A percentile compares a stretch with the other conserved stretches of the same genome.
Evolutionary conservation across 1,140 invertebrate genomes (phyloP).

Genomic region (Diorhabda carinulata): DNA sequence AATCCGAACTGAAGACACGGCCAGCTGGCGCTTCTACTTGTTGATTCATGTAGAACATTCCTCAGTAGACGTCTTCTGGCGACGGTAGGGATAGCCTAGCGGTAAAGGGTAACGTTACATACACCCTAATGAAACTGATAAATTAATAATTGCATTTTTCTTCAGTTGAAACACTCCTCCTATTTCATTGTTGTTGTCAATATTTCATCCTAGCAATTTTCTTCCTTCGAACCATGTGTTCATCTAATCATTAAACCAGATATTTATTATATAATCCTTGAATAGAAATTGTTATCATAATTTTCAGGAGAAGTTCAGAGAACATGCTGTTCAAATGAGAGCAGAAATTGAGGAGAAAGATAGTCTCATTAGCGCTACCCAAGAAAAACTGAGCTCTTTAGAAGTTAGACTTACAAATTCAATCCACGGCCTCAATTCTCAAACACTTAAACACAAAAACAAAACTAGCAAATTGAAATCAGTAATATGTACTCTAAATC

Average conservation of each 20-base stretch:
- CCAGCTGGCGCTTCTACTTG: too few species aligned
- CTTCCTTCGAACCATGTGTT: too few species aligned
- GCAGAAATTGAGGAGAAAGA: slow-evolving; percentile 42
- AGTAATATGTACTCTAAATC: neutral
- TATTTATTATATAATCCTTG: neutral
- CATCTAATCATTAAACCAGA: neutral
- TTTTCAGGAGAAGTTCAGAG: slow-evolving; percentile 39
- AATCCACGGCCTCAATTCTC: slow-evolving; percentile 31
- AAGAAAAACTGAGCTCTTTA: slow-evolving; percentile 41
- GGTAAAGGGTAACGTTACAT: too few species aligned
- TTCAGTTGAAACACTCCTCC: too few species aligned
- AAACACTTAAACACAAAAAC: slow-evolving; percentile 33
- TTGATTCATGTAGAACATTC: too few species aligned
- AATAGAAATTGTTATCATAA: neutral
- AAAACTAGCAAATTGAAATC: slow-evolving; percentile 24
- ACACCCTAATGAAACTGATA: too few species aligned
- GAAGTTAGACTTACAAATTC: slow-evolving; percentile 39
- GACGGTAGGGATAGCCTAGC: too few species aligned
- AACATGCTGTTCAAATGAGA: slow-evolving; percentile 34
- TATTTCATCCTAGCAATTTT: too few species aligned
- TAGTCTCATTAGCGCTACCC: slow-evolving; percentile 35
- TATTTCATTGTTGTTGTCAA: too few species aligned
- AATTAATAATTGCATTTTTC: too few species aligned
- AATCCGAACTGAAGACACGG: too few species aligned
- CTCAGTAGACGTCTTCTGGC: too few species aligned